phyloP scores from a whole-genome alignment of 2,797 vertebrate species.

The Sebastes kiyomatsui region DNA sequence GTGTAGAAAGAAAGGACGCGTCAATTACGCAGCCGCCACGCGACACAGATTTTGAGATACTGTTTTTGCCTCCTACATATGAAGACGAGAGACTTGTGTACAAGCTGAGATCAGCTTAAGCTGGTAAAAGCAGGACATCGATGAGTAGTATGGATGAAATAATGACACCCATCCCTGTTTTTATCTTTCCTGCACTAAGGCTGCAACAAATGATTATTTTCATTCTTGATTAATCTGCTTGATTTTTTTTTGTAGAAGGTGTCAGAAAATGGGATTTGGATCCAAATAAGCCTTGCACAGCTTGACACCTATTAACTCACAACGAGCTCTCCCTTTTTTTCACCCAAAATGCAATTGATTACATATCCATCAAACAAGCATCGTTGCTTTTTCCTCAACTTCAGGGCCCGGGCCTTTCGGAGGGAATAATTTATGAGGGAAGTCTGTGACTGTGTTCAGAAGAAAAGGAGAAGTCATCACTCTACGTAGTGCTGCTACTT shows the following conservation, averaged over 20 bases:
- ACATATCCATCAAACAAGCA: neutral
- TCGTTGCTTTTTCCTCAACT: neutral
- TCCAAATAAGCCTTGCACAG: conserved; percentile 4
- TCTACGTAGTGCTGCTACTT: conserved; percentile 43
- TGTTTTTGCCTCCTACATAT: neutral
- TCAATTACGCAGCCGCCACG: too few relatives aligned
- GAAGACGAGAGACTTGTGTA: neutral
- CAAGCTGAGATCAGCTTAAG: neutral
- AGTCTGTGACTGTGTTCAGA: neutral
- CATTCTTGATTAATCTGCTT: too few relatives aligned
- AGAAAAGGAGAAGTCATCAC: conserved; percentile 11
- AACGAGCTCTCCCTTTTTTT: neutral
- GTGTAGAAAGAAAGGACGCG: too few relatives aligned
- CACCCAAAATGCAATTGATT: conserved; percentile 9
- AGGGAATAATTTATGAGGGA: conserved; percentile 8
- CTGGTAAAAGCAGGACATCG: neutral
- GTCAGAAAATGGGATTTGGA: conserved; percentile 16
- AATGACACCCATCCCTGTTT: too few relatives aligned
- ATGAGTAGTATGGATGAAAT: too few relatives aligned
- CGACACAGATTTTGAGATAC: neutral
- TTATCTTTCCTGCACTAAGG: too few relatives aligned
- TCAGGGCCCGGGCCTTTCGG: neutral
- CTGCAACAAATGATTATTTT: too few relatives aligned
- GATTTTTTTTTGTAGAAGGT: neutral
- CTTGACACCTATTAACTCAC: neutral